Base-by-base conservation (phyloP, 2,888 invertebrate genomes). In the Nemotelus pantherinus region DNA sequence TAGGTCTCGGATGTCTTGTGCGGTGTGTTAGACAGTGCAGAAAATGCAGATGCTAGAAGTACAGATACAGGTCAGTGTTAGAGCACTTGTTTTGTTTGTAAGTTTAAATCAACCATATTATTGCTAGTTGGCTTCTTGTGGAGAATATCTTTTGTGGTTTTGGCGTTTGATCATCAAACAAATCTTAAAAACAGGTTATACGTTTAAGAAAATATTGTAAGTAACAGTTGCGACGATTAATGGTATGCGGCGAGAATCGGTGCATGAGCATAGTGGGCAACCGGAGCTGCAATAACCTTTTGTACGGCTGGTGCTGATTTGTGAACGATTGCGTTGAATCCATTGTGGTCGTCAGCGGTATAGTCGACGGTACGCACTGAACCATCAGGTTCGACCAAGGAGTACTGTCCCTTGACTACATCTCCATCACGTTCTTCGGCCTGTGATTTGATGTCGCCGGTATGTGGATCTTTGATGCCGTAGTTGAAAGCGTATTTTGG, bases 361-460 rank as follows among this genome's bases (percentile, higher is more conserved):
- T 93, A 93, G 80, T 90, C 89, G 58, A 93, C 93, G 58, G 88
- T 88, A 80, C 88, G 86, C 81, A 88, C 87, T 48, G 87, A 87
- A 80, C 88, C 88, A 82, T 88, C 88, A 79, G 88, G 88, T 84
- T 88, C 88, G 76, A 88, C 88, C 77, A 88, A 84, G 48, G 88
- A 88, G 83, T 91, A 91, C 83, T 90, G 89, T 85, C 93, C 93
- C 88, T 91, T 91, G 43, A 93, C 93, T 9, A 91, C 91, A 84
- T 93, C 92, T 3, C 93, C 93, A 84, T 92, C 92, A 81, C 91
- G 89, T 82, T 91, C 90, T 84, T 92, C 92, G 65, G 90, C 89
- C 82, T 92, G 92, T 47, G 91, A 91, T 84, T 92, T 92, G 77
- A 92, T 90, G 83, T 92, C 92, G n/a, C 92, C 93, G 6, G 92